Evolutionary conservation across 2,113 vertebrate genomes (phyloP), one percentile per base, ranked within the genome.

Genomic region (Phrynosoma blainvillii): DNA sequence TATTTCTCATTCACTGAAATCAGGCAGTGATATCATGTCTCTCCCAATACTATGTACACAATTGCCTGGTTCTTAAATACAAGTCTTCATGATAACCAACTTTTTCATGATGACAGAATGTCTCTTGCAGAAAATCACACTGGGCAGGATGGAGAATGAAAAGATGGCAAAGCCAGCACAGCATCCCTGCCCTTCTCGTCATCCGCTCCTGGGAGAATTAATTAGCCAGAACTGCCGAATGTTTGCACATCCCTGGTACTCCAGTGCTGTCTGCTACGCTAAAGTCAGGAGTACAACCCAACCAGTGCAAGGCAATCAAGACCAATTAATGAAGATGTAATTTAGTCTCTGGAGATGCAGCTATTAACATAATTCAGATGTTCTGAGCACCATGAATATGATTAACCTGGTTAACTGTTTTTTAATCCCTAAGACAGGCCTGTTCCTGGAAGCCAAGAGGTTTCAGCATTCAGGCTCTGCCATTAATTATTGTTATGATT

Each of bases 321-420:
- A 88, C 91, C 94, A 94, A 94, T 95, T 94, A 96, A 96, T 92
- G 91, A 94, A 93, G 92, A 92, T 92, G 87, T 90, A 93, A 94
- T 92, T 93, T 77, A 77, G 21, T 94, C 94, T 93, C 92, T 91
- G 94, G 90, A 95, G 92, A 94, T 93, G 91, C 93, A 86, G 79
- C 90, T 82, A 91, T 93, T 94, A 95, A 86, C 91, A 88, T 94
- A 93, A 94, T 84, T 90, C 90, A 90, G 88, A 5, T 91, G 90
- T 23, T 94, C 94, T 76, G 88, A 89, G 87, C 86, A 89, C 90
- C 88, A 80, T 3, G 93, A 93, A 93, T 92, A 25, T 76, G 86
- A 94, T 93, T 95, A 95, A 94, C 88, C 80, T 84, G 89, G 84
- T 90, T 95, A 93, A 80, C 90, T 75, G 2, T 79, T 0, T 5